Evolutionary conservation across 2,888 invertebrate genomes (phyloP), one percentile per base, ranked within the genome.

Genomic region (Sympetrum striolatum): DNA sequence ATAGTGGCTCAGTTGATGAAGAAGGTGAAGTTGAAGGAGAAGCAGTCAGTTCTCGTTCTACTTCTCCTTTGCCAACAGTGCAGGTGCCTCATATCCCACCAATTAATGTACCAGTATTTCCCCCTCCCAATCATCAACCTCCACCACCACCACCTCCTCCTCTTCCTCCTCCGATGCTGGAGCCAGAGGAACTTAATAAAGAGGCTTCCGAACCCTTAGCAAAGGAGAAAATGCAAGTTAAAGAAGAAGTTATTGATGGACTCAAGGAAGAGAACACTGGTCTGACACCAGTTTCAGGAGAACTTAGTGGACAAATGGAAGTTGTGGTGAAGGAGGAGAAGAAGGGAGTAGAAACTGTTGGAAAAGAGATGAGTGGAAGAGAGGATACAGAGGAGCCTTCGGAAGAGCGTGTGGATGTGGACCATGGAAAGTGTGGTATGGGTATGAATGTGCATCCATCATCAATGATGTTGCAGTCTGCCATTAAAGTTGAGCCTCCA

Each of bases 1-100:
- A 97, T 93, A 97, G 97, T 92, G 97, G 97, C 92, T 96, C 98
- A 80, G 96, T 97, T 86, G 96, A 96, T 81, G 91, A 91, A 90
- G 92, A 92, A 81, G 90, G 90, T 31, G 92, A 92, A 53, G 82
- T 37, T 90, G 92, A 92, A 90, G 91, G 73, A 25, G 91, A 91
- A 80, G 92, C 92, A 80, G 92, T 92, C 91, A 92, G 92, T 91
- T 92, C 92, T 37, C 90, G 92, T 64, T 92, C 92, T 37, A 92
- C 92, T 14, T 92, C 92, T 14, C 92, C 92, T 14, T 82, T 86
- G 8, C 86, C 80, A n/a, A 31, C 91, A 18, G 81, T 90, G 53
- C 90, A 90, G 39, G 48, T 90, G 18, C 53, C 91, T 44, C 90
- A 81, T 64, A 79, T 90, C 90, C 80, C 90, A 53, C 91, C 91